Percentiles rank a stretch among this genome's conserved stretches.
These are phyloP conservation scores for Herminia tarsipennalis DNA, from an alignment of 2,888 invertebrate genomes.

Conservation along the genomic window DNA sequence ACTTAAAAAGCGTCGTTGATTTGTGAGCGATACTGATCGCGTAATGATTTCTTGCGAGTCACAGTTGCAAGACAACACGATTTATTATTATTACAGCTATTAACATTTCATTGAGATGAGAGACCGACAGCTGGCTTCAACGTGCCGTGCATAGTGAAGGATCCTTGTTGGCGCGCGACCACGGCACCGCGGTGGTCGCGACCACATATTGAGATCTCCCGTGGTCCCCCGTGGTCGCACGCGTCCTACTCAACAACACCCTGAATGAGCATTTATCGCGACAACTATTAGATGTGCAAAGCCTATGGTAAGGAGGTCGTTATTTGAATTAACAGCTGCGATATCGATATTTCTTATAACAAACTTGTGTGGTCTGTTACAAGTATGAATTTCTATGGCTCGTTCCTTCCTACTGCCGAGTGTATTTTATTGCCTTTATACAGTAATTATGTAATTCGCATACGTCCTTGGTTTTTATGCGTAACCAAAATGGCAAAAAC, in stretches of 20 bases:
- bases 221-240: slow-evolving; percentile 50
- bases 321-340: slow-evolving; percentile 19
- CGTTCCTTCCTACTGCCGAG: too few relatives aligned
- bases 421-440: too few relatives aligned
- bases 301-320: slow-evolving; percentile 33
- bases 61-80: background rate
- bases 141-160: slow-evolving; percentile 42
- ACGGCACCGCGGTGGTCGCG: slow-evolving; percentile 49
- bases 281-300: slow-evolving; percentile 34
- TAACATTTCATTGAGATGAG: slow-evolving; percentile 33
- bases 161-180: slow-evolving; percentile 45
- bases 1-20: too few relatives aligned
- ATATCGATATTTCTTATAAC: slow-evolving; percentile 20
- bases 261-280: slow-evolving; percentile 37
- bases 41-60: background rate
- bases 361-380: too few relatives aligned
- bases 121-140: slow-evolving; percentile 32
- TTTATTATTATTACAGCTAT: slow-evolving; percentile 30
- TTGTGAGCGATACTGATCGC: too few relatives aligned
- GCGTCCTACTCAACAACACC: slow-evolving; percentile 39
- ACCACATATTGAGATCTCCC: slow-evolving; percentile 51
- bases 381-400: too few relatives aligned
- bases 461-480: too few relatives aligned
- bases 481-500: too few relatives aligned
- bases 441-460: too few relatives aligned